Percentiles rank a stretch among this genome's conserved stretches.
phyloP scores from a whole-genome alignment of 37 sponge, comb jelly and placozoan species.

The Eunapius fragilis region DNA sequence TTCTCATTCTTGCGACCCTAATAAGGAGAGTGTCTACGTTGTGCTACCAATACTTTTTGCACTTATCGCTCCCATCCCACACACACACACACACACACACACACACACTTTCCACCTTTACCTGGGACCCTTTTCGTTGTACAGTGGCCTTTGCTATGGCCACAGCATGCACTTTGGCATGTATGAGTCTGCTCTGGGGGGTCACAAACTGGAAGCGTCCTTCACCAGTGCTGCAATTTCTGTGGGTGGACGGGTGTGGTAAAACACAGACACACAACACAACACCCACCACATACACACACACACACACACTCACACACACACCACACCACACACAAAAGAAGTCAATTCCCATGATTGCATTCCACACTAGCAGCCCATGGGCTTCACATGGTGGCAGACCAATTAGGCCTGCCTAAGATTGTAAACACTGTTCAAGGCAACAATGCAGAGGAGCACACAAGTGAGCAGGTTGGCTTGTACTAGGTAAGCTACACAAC shows the following conservation, averaged over 20 bases:
- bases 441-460: too few relatives aligned
- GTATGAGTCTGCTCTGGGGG: constrained; percentile 50
- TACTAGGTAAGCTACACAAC: neutral
- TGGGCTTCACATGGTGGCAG: neutral
- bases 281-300: constrained; percentile 14
- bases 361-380: neutral
- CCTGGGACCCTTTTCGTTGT: constrained; percentile 46
- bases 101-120: neutral
- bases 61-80: too few relatives aligned
- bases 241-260: constrained; percentile 15
- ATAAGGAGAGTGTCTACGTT: too few relatives aligned
- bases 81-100: neutral
- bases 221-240: constrained; percentile 71
- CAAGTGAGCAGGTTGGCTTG: too few relatives aligned
- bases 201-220: constrained; percentile 73
- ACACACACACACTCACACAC: constrained; percentile 22
- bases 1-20: too few relatives aligned
- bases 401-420: neutral
- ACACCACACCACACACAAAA: neutral
- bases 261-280: constrained; percentile 9
- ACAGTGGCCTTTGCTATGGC: constrained; percentile 34
- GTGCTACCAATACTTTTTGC: too few relatives aligned
- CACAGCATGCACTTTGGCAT: constrained; percentile 51
- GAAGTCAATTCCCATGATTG: neutral
- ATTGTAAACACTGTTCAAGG: neutral